Conservation (phyloP, 2,113 vertebrate genomes). For the human region DNA sequence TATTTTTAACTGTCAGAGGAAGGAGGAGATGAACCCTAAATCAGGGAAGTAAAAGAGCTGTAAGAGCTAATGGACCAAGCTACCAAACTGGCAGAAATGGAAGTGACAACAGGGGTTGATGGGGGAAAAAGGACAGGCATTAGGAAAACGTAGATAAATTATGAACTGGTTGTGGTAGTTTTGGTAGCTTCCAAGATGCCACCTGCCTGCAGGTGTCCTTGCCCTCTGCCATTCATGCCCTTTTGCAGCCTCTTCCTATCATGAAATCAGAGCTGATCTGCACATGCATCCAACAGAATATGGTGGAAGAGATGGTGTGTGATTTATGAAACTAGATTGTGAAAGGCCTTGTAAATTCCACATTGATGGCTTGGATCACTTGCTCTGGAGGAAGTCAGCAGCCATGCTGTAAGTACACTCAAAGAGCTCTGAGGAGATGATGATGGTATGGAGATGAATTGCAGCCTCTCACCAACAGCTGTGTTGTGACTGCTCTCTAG, state of each 20-base stretch:
- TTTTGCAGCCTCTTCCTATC: background rate
- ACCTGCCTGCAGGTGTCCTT: accelerated
- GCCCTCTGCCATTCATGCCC: accelerated
- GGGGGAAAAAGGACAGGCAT: background rate
- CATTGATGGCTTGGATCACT: background rate
- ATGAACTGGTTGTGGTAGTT: background rate
- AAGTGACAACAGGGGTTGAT: background rate
- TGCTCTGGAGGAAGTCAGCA: background rate
- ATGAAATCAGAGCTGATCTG: background rate
- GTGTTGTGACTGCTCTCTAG: accelerated
- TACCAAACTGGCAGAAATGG: background rate
- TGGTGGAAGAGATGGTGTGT: background rate
- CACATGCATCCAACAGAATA: no score
- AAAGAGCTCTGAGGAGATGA: background rate
- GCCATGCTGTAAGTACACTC: background rate
- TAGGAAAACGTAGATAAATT: background rate
- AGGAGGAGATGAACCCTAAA: background rate
- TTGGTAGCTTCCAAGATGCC: background rate
- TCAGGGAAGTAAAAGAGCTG: background rate
- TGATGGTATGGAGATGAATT: background rate
- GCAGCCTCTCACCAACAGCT: no score
- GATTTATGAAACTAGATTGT: background rate
- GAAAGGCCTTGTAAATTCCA: background rate
- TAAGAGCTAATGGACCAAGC: background rate
- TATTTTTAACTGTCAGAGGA: background rate